These are phyloP conservation scores for Didymodactylos carnosus DNA, from an alignment of 2,888 invertebrate species.

Conservation along the genomic window DNA sequence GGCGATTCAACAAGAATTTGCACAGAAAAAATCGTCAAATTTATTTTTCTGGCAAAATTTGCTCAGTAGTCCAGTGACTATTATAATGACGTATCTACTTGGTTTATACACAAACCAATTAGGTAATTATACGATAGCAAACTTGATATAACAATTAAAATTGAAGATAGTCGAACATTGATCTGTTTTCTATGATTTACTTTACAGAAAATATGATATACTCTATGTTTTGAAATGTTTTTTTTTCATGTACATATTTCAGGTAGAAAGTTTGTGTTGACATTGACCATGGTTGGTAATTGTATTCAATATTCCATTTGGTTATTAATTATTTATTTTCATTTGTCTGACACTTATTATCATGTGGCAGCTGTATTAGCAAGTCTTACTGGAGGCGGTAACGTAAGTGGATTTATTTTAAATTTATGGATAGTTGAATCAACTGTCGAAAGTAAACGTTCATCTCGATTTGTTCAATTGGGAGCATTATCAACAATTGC, in stretches of 20 bases:
- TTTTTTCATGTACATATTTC: no score
- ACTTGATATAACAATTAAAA: no score
- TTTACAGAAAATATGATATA: no score
- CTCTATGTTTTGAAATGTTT: no score
- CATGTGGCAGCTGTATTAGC: background rate
- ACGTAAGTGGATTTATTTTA: background rate
- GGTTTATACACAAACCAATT: background rate
- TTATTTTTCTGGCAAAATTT: background rate
- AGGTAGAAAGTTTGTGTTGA: background rate
- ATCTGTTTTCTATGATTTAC: no score
- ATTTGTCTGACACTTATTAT: background rate
- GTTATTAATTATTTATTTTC: background rate
- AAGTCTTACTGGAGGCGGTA: background rate
- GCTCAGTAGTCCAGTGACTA: background rate
- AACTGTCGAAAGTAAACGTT: background rate
- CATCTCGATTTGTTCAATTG: background rate
- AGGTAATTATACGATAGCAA: no score
- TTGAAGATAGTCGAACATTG: no score
- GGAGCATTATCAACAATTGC: background rate
- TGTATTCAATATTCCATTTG: background rate
- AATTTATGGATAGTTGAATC: background rate
- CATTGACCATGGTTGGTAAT: background rate
- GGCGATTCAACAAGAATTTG: background rate
- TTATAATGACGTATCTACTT: background rate
- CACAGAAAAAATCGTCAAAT: background rate